A percentile compares a stretch with the other conserved stretches of the same genome.
These are phyloP conservation scores for Lepilemur ruficaudatus DNA, from an alignment of 2,797 vertebrate genomes.

Conservation along the genomic window DNA sequence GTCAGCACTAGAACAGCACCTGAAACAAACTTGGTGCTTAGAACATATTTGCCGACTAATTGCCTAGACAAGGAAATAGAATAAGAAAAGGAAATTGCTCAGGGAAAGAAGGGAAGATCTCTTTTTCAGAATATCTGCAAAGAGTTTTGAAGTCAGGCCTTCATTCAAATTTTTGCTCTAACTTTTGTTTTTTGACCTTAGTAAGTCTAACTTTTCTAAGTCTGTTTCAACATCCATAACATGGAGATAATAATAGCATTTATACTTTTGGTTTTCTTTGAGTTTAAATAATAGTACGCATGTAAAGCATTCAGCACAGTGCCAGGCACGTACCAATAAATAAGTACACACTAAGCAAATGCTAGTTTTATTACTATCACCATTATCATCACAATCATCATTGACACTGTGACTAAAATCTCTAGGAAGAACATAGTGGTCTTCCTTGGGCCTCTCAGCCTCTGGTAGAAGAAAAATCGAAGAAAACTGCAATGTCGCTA, in stretches of 20 bases:
- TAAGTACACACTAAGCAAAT: background rate
- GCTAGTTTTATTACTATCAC: background rate
- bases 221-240: background rate
- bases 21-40: background rate
- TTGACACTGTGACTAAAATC: background rate
- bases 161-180: background rate
- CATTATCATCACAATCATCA: background rate
- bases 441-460: background rate
- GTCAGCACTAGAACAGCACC: background rate
- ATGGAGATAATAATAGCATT: background rate
- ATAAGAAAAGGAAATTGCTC: background rate
- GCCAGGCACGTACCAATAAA: background rate
- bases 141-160: background rate
- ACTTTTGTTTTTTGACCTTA: background rate
- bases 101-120: background rate
- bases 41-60: background rate
- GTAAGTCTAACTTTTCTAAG: background rate
- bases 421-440: background rate
- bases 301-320: background rate
- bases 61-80: background rate
- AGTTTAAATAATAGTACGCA: background rate
- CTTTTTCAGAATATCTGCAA: background rate
- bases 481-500: background rate
- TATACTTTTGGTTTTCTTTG: background rate
- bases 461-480: background rate